These are phyloP conservation scores for Leptopilina myrica DNA, from an alignment of 2,888 invertebrate genomes.

Conservation along the genomic window DNA sequence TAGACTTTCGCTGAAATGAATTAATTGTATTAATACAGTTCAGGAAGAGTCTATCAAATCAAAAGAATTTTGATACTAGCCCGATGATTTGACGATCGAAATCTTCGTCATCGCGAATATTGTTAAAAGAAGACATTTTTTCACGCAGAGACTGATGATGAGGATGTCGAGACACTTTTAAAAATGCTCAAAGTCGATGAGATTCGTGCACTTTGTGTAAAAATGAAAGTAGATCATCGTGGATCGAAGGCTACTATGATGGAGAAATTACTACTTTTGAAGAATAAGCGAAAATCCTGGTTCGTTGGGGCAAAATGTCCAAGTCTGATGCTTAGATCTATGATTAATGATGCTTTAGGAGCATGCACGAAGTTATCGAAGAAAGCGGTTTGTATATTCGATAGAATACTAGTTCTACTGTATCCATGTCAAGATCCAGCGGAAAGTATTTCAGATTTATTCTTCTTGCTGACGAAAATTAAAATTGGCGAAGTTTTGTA, in stretches of 20 bases:
- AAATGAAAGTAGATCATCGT: slow-evolving; percentile 58
- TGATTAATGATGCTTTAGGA: slow-evolving; percentile 55
- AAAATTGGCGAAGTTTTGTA: slow-evolving; percentile 60
- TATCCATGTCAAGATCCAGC: slow-evolving; percentile 66
- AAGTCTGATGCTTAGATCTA: slow-evolving; percentile 51
- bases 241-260: slow-evolving; percentile 60
- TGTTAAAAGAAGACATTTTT: too few species aligned
- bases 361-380: slow-evolving; percentile 62
- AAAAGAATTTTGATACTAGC: too few species aligned
- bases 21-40: too few species aligned
- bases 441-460: slow-evolving; percentile 61
- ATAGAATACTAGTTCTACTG: slow-evolving; percentile 66
- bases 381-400: slow-evolving; percentile 58
- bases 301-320: slow-evolving; percentile 65
- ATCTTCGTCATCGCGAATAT: too few species aligned
- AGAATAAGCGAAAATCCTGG: slow-evolving; percentile 57
- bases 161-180: slow-evolving; percentile 56
- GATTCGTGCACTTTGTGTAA: slow-evolving; percentile 59
- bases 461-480: slow-evolving; percentile 61
- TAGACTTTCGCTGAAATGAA: too few species aligned
- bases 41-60: too few species aligned
- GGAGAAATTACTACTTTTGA: slow-evolving; percentile 57
- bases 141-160: slow-evolving; percentile 38
- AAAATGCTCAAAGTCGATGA: slow-evolving; percentile 64
- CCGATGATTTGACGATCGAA: too few species aligned